Conservation (phyloP, 2,113 vertebrate genomes). For the Ammospiza nelsoni region DNA sequence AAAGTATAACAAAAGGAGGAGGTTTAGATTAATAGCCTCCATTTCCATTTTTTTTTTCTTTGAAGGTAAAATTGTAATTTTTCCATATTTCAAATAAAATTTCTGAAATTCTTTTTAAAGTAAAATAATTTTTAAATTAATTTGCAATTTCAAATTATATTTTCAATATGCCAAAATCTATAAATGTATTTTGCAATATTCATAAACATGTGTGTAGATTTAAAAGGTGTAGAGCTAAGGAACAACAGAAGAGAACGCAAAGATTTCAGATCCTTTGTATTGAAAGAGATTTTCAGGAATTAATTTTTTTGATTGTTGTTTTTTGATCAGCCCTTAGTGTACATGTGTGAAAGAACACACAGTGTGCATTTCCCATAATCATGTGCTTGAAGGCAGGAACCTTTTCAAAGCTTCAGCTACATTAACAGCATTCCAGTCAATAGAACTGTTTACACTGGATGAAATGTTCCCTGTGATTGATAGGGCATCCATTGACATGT, state of each 20-base stretch:
- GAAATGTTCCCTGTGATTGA: background rate
- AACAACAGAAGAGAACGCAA: background rate
- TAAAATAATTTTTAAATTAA: background rate
- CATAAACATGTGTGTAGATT: background rate
- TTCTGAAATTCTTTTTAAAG: background rate
- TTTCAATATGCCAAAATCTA: background rate
- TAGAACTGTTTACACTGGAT: background rate
- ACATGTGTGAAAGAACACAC: fast-evolving
- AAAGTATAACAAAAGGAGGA: constrained; percentile 13
- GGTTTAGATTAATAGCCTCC: background rate
- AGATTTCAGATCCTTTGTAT: background rate
- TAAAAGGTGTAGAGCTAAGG: background rate
- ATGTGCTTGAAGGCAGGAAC: background rate
- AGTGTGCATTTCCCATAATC: background rate
- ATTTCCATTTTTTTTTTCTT: background rate
- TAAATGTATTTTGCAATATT: background rate
- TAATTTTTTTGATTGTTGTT: background rate
- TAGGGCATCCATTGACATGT: background rate
- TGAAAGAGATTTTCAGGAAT: background rate
- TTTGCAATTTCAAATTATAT: background rate
- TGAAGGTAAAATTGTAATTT: background rate
- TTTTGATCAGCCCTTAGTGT: background rate
- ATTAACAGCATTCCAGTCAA: background rate
- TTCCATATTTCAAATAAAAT: background rate
- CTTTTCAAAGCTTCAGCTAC: background rate